These are phyloP conservation scores for Brachyrhaphis roseni DNA, from an alignment of 2,797 vertebrate species.

Conservation along the genomic window DNA sequence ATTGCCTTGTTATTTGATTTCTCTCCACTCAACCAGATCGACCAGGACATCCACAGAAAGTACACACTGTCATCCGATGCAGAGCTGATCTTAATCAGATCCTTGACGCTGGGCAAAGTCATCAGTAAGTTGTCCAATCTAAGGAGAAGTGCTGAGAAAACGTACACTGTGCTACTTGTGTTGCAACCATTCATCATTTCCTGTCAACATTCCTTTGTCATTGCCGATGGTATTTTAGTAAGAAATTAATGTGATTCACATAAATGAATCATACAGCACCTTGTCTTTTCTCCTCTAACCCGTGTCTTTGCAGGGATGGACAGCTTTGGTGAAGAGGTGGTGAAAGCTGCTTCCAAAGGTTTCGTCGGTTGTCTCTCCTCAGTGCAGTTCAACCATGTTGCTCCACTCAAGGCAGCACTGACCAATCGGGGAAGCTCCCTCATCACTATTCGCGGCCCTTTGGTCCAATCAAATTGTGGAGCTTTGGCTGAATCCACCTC, in stretches of 20 bases:
- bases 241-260: neutral
- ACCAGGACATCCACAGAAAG: conserved; percentile 88
- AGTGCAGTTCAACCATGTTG: conserved; percentile 91
- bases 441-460: conserved; percentile 83
- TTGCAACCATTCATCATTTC: neutral
- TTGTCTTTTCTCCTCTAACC: neutral
- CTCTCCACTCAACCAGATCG: conserved; percentile 83
- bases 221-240: neutral
- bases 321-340: conserved; percentile 82
- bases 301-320: conserved; percentile 77
- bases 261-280: neutral
- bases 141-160: conserved; percentile 11
- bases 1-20: conserved; percentile 75
- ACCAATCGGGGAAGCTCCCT: conserved; percentile 85
- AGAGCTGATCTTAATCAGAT: conserved; percentile 87
- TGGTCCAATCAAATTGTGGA: conserved; percentile 88
- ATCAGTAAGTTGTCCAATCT: conserved; percentile 80
- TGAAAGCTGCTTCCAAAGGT: conserved; percentile 84
- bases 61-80: conserved; percentile 90
- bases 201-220: neutral
- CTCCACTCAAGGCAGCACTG: conserved; percentile 92
- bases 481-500: conserved; percentile 80
- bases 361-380: conserved; percentile 94
- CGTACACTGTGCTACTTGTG: neutral
- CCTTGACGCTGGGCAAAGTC: conserved; percentile 91